Base-by-base conservation (phyloP, 2,888 invertebrate genomes). In the Carabus problematicus region DNA sequence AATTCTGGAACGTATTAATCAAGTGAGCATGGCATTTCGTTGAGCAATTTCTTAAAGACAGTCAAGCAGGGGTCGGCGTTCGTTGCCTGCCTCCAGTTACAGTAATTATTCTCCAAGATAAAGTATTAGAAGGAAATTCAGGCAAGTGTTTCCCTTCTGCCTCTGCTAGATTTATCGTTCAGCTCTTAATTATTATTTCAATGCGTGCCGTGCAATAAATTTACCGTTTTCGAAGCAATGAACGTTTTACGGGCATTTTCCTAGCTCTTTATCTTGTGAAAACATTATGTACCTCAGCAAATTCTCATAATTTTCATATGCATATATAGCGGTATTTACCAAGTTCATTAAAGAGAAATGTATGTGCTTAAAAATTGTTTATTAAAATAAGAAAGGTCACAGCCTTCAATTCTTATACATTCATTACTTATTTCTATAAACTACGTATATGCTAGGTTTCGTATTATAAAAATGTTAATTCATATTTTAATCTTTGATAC, bases 161-260 rank as follows among this genome's bases (percentile, higher is more conserved):
- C 47, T 9, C 19, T 19, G 39, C 42, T 49, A 67, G 67, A 69
- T 69, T 69, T 69, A 69, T 69, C 62, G 69, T 56, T 62, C 62
- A 61, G 56, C 69, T 54, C 69, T 69, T 69, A 69, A 69, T 69
- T 69, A 69, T 69, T 69, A 69, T 69, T 69, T 62, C 69, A 67
- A 67, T 67, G 67, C 52, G 62, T 62, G 29, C 56, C 47, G 56
- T 62, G 62, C 43, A 39, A 67, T 67, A 67, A 67, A 67, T 67
- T 67, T 39, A n/a, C 42, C 12, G 54, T 16, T 60, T 67, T 67
- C 67, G 60, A 67, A 67, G 16, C 52, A 18, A 11, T 18, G 19
- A 52, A 52, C 16, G 8, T 52, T 19, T 52, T 19, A 52, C 52
- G 52, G 8, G 52, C 12, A 18, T 52, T 52, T 52, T 18, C 12